These are phyloP conservation scores for Odontamblyopus rebecca DNA, from an alignment of 2,797 vertebrate species.

Conservation along the genomic window DNA sequence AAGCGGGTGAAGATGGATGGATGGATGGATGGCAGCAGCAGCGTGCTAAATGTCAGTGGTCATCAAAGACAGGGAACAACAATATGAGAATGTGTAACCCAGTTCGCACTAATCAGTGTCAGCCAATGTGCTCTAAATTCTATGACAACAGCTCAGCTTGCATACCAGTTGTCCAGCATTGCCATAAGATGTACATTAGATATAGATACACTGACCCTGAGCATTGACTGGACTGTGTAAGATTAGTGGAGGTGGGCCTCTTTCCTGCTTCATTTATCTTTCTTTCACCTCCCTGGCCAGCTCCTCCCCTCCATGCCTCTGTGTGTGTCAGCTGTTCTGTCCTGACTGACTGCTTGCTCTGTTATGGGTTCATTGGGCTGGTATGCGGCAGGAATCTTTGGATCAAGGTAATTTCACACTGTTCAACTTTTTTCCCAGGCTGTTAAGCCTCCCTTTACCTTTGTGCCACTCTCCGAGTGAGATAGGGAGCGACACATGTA, in stretches of 20 bases:
- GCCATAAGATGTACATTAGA: conserved; percentile 56
- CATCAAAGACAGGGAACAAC: not conserved
- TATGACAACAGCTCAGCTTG: conserved; percentile 13
- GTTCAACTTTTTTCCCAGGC: conserved; percentile 83
- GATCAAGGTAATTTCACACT: conserved; percentile 87
- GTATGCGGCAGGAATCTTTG: conserved; percentile 85
- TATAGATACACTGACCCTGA: conserved; percentile 52
- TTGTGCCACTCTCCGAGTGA: conserved; percentile 74
- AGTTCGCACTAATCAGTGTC: not conserved
- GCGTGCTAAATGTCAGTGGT: not conserved
- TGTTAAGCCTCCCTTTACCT: conserved; percentile 84
- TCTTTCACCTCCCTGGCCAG: conserved; percentile 54
- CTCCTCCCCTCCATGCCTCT: conserved; percentile 32
- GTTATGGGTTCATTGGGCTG: conserved; percentile 85
- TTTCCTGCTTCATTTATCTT: conserved; percentile 71
- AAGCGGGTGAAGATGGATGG: too few species aligned
- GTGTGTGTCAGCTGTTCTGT: conserved; percentile 77
- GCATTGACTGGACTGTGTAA: conserved; percentile 45
- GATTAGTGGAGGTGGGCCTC: conserved; percentile 63
- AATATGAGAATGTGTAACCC: not conserved
- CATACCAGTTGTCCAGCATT: conserved; percentile 48
- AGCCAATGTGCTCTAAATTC: conserved; percentile 9
- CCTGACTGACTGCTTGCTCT: conserved; percentile 72
- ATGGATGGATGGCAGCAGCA: too few species aligned
- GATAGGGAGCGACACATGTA: conserved; percentile 80